Base-by-base conservation (phyloP, 2,797 vertebrate genomes). In the Pempheris klunzingeri region DNA sequence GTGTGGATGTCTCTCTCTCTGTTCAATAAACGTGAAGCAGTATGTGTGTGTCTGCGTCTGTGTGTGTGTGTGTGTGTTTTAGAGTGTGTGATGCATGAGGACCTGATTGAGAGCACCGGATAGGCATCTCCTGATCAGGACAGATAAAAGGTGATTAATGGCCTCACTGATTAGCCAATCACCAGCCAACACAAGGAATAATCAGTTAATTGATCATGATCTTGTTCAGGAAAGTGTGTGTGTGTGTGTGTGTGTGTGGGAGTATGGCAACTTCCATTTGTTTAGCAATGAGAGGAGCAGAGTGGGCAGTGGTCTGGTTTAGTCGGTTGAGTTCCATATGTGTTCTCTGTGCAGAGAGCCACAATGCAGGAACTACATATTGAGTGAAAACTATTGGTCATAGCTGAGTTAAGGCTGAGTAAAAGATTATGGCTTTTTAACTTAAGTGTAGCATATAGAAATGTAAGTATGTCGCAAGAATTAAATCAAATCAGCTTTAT, bases 171-270 rank as follows among this genome's bases (percentile, higher is more conserved):
- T 94, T 87, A 92, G 85, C 87, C 83, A 92, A 92, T 93, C 88
- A 89, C 72, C 74, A 83, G 81, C 80, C 89, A 86, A 52, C 61
- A 26, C 70, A 63, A 44, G 70, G 85, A 90, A 90, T 92, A 94
- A 95, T 94, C 94, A 94, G 92, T 92, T 93, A 94, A 93, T 92
- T 92, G 93, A 95, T 94, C 87, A 70, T 77, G 60, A 78, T 71
- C 30, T 34, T 69, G 57, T 82, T 59, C 78, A 46, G 28, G 52
- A 67, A n/a, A 14, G 41, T 41, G 69, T 46, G 34, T 69, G 58
- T 44, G 65, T 64, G 72, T 82, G 72, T 28, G 24, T 69, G 9
- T 66, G 62, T 49, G 20, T 78, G 36, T 74, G 46, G 22, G 22
- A 26, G 44, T 26, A n/a, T 9, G 41, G 18, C 28, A 46, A 43